These are phyloP conservation scores for Hirundo rustica DNA, from an alignment of 2,797 vertebrate species.

Conservation along the genomic window DNA sequence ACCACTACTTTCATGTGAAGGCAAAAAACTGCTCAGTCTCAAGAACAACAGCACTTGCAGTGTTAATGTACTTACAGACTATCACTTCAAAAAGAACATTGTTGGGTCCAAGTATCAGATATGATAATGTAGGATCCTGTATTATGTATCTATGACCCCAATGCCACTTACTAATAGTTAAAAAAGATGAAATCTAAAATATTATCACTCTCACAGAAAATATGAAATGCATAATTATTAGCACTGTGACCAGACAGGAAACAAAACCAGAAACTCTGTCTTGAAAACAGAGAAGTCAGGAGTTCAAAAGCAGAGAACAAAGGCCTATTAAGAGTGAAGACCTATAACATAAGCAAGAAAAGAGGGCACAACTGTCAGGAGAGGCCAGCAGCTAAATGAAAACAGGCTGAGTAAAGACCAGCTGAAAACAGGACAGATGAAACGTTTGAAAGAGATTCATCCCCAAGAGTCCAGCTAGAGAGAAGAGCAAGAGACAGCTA, in stretches of 20 bases:
- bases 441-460: not conserved
- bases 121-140: not conserved
- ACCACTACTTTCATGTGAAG: not conserved
- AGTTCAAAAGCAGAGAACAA: not conserved
- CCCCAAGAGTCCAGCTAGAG: not conserved
- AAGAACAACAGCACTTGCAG: not conserved
- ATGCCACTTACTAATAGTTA: not conserved
- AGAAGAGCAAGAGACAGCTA: not conserved
- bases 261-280: not conserved
- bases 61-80: not conserved
- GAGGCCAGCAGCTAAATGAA: not conserved
- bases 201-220: not conserved
- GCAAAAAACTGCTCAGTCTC: not conserved
- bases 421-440: not conserved
- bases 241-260: not conserved
- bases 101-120: not conserved
- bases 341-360: not conserved
- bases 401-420: not conserved
- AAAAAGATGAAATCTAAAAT: not conserved
- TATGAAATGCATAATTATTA: not conserved
- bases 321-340: not conserved
- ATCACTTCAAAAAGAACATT: not conserved
- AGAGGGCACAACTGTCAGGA: not conserved
- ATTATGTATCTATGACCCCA: not conserved
- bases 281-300: not conserved